Conservation (phyloP, 2,113 vertebrate species). For the Anhinga rufa region DNA sequence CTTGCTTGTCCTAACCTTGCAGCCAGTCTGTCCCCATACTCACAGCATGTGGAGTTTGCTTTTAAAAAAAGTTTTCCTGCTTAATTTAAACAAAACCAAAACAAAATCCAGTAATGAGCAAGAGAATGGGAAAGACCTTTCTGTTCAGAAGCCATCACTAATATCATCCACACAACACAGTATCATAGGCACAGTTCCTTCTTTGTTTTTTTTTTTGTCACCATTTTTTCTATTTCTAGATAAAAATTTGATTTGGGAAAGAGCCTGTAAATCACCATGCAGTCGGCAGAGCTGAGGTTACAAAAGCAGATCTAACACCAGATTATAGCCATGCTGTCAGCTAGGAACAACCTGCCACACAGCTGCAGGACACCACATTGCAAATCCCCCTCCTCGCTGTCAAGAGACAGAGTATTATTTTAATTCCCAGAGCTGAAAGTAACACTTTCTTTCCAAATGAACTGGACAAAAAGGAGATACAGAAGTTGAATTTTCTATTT, state of each 20-base stretch:
- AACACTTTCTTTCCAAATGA: background rate
- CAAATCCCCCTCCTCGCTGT: background rate
- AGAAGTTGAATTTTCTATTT: background rate
- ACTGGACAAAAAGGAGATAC: background rate
- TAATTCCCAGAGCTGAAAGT: background rate
- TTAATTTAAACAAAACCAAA: background rate
- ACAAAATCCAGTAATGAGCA: background rate
- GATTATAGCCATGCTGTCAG: background rate
- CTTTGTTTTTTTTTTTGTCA: background rate
- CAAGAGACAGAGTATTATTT: background rate
- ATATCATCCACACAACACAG: background rate
- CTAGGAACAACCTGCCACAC: background rate
- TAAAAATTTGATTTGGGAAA: background rate
- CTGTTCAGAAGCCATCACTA: background rate
- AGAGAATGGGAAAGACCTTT: background rate
- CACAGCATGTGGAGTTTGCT: conserved; percentile 5
- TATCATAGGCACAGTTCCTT: background rate
- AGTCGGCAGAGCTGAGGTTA: background rate
- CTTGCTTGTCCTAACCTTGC: conserved; percentile 43
- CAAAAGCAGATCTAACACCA: background rate
- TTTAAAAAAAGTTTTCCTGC: background rate
- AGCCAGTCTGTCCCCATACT: background rate
- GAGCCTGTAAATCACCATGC: background rate
- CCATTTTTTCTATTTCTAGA: background rate
- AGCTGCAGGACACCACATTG: background rate